Percentiles rank a stretch among this genome's conserved stretches.
Conservation (phyloP, 1,140 invertebrate species). For the Himalopsyche phryganea region DNA sequence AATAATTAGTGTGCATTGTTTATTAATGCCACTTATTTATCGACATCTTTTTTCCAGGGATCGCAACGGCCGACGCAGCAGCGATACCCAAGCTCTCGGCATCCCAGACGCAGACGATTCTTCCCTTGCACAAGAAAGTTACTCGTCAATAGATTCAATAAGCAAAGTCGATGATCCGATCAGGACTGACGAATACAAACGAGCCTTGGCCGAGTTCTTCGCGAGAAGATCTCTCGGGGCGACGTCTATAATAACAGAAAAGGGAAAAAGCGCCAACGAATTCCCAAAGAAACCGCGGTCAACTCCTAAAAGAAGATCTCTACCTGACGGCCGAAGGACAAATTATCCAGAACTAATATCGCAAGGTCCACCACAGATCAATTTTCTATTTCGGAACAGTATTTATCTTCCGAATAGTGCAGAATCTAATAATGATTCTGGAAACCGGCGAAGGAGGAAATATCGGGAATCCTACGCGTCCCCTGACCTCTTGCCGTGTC, state of each 20-base stretch:
- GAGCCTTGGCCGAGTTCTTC: slow-evolving; percentile 48
- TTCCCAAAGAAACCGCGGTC: slow-evolving; percentile 10
- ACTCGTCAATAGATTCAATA: background rate
- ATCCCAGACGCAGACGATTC: slow-evolving; percentile 1
- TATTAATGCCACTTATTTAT: no score
- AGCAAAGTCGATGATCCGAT: slow-evolving; percentile 39
- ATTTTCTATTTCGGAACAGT: slow-evolving; percentile 50
- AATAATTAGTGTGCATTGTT: no score
- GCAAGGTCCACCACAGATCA: slow-evolving; percentile 44
- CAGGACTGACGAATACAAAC: slow-evolving; percentile 49
- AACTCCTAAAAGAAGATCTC: slow-evolving; percentile 29
- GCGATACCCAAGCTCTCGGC: slow-evolving; percentile 14
- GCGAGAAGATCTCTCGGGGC: slow-evolving; percentile 40
- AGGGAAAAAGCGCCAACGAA: background rate
- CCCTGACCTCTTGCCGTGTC: slow-evolving; percentile 18
- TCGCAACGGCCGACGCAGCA: slow-evolving; percentile 17
- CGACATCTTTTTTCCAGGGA: slow-evolving; percentile 29
- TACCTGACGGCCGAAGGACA: slow-evolving; percentile 6
- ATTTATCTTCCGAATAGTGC: slow-evolving; percentile 37
- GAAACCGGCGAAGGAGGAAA: background rate
- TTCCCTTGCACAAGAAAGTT: background rate
- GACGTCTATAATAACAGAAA: background rate
- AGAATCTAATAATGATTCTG: slow-evolving; percentile 39
- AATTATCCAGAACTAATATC: slow-evolving; percentile 4
- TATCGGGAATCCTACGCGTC: background rate